Evolutionary conservation across 2,113 vertebrate genomes (phyloP), one percentile per base, ranked within the genome.

Genomic region (Podilymbus podiceps): DNA sequence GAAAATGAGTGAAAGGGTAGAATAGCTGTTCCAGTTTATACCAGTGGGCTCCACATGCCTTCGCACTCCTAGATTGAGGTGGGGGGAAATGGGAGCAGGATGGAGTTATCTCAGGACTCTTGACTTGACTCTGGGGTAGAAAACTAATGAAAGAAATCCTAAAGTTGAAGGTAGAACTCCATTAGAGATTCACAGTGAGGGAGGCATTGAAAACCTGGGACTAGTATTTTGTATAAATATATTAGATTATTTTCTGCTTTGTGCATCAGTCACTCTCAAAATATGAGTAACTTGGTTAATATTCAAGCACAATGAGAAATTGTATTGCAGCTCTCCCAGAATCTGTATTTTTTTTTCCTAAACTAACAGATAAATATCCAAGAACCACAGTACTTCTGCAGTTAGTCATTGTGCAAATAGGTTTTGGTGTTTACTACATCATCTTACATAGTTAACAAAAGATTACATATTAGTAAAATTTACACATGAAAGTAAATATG

Each of bases 11-110:
- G 6, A 58, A 77, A 56, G 15, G 24, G 2, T 46, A 35, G 31
- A 85, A 82, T 24, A 75, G 15, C 9, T 68, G 3, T 46, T 89
- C 5, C 20, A 63, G 21, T 30, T 58, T 81, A 23, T 44, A 59
- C 14, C 53, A 47, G 11, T 28, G 46, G 19, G 6, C 18, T 44
- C 17, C 21, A 35, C 2, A 6, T n/a, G 28, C 62, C 24, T 33
- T 68, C 2, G 1, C 14, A 47, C 10, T n/a, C 12, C 14, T 4
- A 38, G 18, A 33, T 25, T 14, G 18, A 28, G 4, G 2, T 15
- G 42, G 42, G 2, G 9, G 24, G 1, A 60, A 69, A 80, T n/a
- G 10, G 13, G 8, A 76, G 6, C 13, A 83, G 12, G 8, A 40
- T 15, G 25, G 22, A 6, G 17, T 69, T 16, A 55, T 35, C 11